phyloP scores from a whole-genome alignment of 2,888 invertebrate species.

The Octonoba sinensis region DNA sequence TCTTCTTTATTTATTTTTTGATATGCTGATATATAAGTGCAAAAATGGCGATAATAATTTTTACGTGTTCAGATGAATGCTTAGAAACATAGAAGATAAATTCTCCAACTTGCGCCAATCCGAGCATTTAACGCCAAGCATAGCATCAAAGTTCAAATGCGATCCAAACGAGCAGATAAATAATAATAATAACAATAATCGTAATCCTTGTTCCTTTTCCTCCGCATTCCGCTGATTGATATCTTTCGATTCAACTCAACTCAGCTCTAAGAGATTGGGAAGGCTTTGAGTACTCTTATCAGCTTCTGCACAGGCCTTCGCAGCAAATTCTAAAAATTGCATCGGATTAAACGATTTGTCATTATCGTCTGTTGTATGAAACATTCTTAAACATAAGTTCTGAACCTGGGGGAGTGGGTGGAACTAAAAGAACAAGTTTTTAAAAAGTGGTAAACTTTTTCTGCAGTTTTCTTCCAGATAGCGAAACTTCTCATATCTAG shows the following conservation, averaged over 20 bases:
- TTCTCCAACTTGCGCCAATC: too few species aligned
- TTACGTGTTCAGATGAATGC: too few species aligned
- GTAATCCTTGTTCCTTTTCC: slow-evolving; percentile 33
- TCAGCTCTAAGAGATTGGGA: slow-evolving; percentile 4
- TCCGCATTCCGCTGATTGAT: slow-evolving; percentile 9
- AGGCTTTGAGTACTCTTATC: slow-evolving; percentile 26
- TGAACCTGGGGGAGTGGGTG: background rate
- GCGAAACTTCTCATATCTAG: too few species aligned
- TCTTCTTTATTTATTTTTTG: too few species aligned
- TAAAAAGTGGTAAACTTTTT: slow-evolving; percentile 25
- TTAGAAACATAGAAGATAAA: too few species aligned
- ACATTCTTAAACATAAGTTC: background rate
- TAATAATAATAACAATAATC: slow-evolving; percentile 28
- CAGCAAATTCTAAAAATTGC: slow-evolving; percentile 31
- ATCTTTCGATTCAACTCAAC: slow-evolving; percentile 10
- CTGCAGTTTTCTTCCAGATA: too few species aligned
- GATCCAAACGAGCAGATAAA: background rate
- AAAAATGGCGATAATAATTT: too few species aligned
- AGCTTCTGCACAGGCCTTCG: slow-evolving; percentile 26
- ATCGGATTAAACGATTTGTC: slow-evolving; percentile 30
- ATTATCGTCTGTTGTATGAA: slow-evolving; percentile 39
- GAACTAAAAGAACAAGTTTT: slow-evolving; percentile 9
- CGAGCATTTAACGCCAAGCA: too few species aligned
- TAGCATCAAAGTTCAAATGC: too few species aligned
- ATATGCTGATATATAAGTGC: too few species aligned